Evolutionary conservation across 2,797 vertebrate genomes (phyloP), one percentile per base, ranked within the genome.

Genomic region (Brotula barbata): DNA sequence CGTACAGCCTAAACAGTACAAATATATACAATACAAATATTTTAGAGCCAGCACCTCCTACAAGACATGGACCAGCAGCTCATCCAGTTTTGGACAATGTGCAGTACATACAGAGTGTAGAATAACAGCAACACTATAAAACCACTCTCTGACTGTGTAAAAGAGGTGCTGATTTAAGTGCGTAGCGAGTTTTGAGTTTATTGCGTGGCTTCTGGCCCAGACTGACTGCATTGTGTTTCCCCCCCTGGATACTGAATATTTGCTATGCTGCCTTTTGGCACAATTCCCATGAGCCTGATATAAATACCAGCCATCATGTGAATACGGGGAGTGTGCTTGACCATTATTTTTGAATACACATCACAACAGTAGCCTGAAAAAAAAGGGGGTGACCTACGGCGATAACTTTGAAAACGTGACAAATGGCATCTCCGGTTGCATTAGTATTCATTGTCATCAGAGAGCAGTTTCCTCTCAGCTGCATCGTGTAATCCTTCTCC

Each of bases 401-500:
- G 25, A 7, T 7, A 28, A 28, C 25, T 28, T 28, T 3, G 25
- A 28, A 28, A 28, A 28, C 25, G 25, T 28, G 25, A 28, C n/a
- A n/a, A n/a, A n/a, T n/a, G n/a, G n/a, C n/a, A 33, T 68, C 41
- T 64, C 8, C 23, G 37, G 68, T 31, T 47, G 67, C 80, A 63
- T 71, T 77, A 62, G 45, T 67, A 62, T 13, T 13, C 37, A 34
- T 62, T 62, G 16, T 48, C 44, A 58, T 53, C 17, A 8, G 64
- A 68, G 42, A 73, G 61, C 43, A 58, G 65, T 36, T 56, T 73
- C 34, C 31, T 33, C 46, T 42, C 67, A 68, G 68, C 68, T 82
- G 75, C 40, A 39, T 75, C 72, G 79, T 73, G 79, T 76, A 85
- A 89, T 88, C 77, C 16, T 46, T 58, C 74, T 71, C 71, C 51